These are phyloP conservation scores for Caenorhabditis remanei DNA, from an alignment of 1,140 invertebrate genomes.

Conservation along the genomic window DNA sequence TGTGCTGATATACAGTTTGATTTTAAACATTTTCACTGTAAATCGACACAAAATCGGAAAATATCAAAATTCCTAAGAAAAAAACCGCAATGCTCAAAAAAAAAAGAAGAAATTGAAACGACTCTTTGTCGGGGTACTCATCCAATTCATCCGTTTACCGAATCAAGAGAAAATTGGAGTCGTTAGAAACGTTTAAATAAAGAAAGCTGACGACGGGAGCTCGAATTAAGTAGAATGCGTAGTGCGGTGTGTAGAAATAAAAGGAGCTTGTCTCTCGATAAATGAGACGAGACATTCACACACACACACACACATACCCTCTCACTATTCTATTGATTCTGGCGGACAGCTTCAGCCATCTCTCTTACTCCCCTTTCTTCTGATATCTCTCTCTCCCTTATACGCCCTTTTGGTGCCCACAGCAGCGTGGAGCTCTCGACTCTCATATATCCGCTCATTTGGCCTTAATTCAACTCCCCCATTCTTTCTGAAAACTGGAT, in stretches of 20 bases:
- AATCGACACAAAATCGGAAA: too few relatives aligned
- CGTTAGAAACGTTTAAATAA: too few relatives aligned
- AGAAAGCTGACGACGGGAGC: too few relatives aligned
- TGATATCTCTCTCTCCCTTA: background rate
- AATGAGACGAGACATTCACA: slow-evolving; percentile 24
- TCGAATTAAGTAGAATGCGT: slow-evolving; percentile 47
- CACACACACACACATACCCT: background rate
- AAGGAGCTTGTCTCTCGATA: background rate
- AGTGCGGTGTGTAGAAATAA: background rate
- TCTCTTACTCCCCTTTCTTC: too few relatives aligned
- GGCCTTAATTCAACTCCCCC: background rate
- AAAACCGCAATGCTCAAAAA: too few relatives aligned
- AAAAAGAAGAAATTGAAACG: too few relatives aligned
- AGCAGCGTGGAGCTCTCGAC: background rate
- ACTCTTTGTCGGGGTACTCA: too few relatives aligned
- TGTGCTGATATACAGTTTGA: too few relatives aligned
- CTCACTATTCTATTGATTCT: slow-evolving; percentile 39
- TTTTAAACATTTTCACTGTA: too few relatives aligned
- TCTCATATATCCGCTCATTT: slow-evolving; percentile 24
- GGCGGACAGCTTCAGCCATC: background rate
- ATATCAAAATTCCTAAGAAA: too few relatives aligned
- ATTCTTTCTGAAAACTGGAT: background rate
- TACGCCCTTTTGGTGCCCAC: slow-evolving; percentile 7
- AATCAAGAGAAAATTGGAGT: too few relatives aligned
- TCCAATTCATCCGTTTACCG: too few relatives aligned